These are phyloP conservation scores for Scrobipalpa costella DNA, from an alignment of 2,888 invertebrate genomes.

Conservation along the genomic window DNA sequence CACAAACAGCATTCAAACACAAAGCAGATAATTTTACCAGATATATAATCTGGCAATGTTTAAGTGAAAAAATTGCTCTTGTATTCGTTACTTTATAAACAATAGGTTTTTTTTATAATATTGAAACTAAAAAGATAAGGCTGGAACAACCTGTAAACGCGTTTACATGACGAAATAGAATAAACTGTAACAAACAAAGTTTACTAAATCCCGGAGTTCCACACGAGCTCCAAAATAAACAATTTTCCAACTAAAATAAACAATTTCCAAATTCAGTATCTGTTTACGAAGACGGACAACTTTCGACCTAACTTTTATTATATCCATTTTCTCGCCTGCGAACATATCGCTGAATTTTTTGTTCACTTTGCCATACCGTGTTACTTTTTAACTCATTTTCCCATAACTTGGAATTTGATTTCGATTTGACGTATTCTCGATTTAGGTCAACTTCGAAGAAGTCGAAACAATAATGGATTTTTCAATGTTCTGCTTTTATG, in stretches of 20 bases:
- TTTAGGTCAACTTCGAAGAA: neutral
- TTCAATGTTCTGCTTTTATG: neutral
- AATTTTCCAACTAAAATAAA: slow-evolving; percentile 24
- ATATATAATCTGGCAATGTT: too few species aligned
- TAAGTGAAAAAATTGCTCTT: too few species aligned
- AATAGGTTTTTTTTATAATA: too few species aligned
- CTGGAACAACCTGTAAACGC: too few species aligned
- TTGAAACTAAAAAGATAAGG: too few species aligned
- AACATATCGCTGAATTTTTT: slow-evolving; percentile 25
- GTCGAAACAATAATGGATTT: neutral
- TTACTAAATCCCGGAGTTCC: neutral
- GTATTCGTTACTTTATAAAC: too few species aligned
- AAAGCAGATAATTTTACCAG: too few species aligned
- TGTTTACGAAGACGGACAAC: slow-evolving; percentile 27
- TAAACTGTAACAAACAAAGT: neutral
- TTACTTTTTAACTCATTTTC: slow-evolving; percentile 19
- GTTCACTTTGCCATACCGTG: slow-evolving; percentile 8
- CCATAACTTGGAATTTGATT: neutral
- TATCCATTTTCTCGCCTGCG: slow-evolving; percentile 27
- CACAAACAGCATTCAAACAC: too few species aligned
- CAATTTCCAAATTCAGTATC: slow-evolving; percentile 28
- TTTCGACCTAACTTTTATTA: slow-evolving; percentile 29
- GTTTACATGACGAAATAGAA: neutral
- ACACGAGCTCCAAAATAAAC: neutral
- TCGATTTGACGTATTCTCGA: slow-evolving; percentile 5